phyloP scores from a whole-genome alignment of 2,888 invertebrate species.

The Ichneumoninae sp. region DNA sequence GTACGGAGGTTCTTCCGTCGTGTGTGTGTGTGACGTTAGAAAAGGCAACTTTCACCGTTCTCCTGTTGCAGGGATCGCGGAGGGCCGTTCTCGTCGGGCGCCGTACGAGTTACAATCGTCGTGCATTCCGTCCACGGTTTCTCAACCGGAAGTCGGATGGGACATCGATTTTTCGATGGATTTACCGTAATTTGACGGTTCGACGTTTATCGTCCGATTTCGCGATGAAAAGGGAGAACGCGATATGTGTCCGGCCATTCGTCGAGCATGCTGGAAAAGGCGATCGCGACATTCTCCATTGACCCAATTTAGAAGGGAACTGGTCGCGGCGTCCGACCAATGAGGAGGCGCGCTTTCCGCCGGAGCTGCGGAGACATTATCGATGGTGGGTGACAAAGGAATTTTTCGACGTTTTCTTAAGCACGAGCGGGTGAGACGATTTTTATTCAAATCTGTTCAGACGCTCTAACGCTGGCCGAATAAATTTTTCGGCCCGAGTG shows the following conservation, averaged over 20 bases:
- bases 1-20: background rate
- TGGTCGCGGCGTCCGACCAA: background rate
- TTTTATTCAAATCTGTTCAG: background rate
- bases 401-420: background rate
- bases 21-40: background rate
- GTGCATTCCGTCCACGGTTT: background rate
- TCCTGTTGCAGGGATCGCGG: constrained; percentile 10
- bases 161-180: background rate
- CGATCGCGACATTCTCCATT: constrained; percentile 17
- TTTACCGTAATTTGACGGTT: background rate
- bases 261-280: background rate
- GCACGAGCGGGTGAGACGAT: background rate
- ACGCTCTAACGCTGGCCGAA: background rate
- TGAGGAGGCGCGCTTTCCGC: background rate
- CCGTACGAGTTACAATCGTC: background rate
- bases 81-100: background rate
- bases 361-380: background rate
- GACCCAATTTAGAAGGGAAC: constrained; percentile 4
- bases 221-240: background rate
- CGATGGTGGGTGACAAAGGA: constrained; percentile 11
- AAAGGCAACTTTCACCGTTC: constrained; percentile 19
- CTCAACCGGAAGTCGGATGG: background rate
- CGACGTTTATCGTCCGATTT: background rate
- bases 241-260: background rate
- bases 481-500: background rate